Evolutionary conservation across 2,797 vertebrate genomes (phyloP).

Genomic region (Labroides dimidiatus): DNA sequence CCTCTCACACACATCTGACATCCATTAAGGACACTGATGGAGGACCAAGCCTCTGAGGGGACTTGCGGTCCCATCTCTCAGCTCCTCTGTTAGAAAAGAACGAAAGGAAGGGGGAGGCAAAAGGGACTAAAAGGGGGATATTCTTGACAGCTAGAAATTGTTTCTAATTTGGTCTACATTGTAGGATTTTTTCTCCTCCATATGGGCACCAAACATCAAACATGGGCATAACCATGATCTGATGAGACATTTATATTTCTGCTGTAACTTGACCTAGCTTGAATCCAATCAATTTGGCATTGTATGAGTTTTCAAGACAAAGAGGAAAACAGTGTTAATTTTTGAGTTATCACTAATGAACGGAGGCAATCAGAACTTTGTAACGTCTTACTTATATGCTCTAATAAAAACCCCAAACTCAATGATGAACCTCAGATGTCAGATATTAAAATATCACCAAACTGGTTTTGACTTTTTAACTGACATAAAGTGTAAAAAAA

Average conservation of each 20-base stretch:
- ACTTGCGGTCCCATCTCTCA: constrained; percentile 77
- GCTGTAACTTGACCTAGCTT: too few relatives aligned
- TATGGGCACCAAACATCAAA: constrained; percentile 22
- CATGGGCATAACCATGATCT: constrained; percentile 28
- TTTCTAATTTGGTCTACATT: constrained; percentile 39
- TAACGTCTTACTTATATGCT: too few relatives aligned
- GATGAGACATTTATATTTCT: constrained; percentile 13
- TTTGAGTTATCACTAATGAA: too few relatives aligned
- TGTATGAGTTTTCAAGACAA: background rate
- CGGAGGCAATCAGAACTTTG: too few relatives aligned
- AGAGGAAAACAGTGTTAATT: background rate
- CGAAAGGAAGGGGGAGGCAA: constrained; percentile 49
- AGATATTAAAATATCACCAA: too few relatives aligned
- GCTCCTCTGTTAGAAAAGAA: constrained; percentile 64
- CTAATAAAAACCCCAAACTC: too few relatives aligned
- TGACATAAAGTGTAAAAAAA: too few relatives aligned
- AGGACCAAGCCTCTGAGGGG: constrained; percentile 73
- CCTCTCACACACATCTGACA: constrained; percentile 85
- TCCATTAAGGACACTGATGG: constrained; percentile 82
- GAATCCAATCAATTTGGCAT: background rate
- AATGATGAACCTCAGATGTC: too few relatives aligned
- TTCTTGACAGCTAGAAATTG: constrained; percentile 61
- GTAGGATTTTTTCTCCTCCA: constrained; percentile 11
- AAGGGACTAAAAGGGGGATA: constrained; percentile 50
- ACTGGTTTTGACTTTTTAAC: too few relatives aligned